phyloP scores from a whole-genome alignment of 2,888 invertebrate species.

The Sisyra nigra region DNA sequence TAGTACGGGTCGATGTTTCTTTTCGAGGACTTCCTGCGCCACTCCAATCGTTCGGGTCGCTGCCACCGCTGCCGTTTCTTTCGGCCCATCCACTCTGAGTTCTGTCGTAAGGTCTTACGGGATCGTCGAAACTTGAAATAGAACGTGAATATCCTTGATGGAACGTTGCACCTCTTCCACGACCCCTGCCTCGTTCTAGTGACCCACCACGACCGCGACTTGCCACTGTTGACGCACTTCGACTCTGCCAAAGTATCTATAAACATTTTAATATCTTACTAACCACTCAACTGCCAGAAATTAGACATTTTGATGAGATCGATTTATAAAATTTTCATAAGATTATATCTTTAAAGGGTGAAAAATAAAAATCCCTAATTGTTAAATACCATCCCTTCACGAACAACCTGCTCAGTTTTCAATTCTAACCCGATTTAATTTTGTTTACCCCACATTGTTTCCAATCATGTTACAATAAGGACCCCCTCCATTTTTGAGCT shows the following conservation, averaged over 20 bases:
- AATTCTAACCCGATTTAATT: too few relatives aligned
- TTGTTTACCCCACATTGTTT: too few relatives aligned
- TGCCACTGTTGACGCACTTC: conserved; percentile 24
- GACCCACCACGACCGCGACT: conserved; percentile 29
- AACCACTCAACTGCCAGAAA: not conserved
- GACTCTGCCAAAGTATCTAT: conserved; percentile 30
- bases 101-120: conserved; percentile 9
- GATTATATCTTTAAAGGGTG: too few relatives aligned
- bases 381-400: too few relatives aligned
- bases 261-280: conserved; percentile 9
- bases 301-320: not conserved
- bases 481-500: too few relatives aligned
- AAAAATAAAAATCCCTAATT: too few relatives aligned
- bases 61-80: conserved; percentile 31
- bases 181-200: conserved; percentile 28
- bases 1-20: conserved; percentile 26
- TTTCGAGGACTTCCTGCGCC: conserved; percentile 35
- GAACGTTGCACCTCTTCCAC: conserved; percentile 18
- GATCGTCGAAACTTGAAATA: conserved; percentile 11
- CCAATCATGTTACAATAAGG: too few relatives aligned
- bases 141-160: conserved; percentile 12
- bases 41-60: conserved; percentile 32
- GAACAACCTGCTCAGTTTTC: too few relatives aligned
- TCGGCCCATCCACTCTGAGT: conserved; percentile 36
- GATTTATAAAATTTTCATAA: not conserved